phyloP scores from a whole-genome alignment of 2,113 vertebrate species.

The Psilopsiagon aymara region DNA sequence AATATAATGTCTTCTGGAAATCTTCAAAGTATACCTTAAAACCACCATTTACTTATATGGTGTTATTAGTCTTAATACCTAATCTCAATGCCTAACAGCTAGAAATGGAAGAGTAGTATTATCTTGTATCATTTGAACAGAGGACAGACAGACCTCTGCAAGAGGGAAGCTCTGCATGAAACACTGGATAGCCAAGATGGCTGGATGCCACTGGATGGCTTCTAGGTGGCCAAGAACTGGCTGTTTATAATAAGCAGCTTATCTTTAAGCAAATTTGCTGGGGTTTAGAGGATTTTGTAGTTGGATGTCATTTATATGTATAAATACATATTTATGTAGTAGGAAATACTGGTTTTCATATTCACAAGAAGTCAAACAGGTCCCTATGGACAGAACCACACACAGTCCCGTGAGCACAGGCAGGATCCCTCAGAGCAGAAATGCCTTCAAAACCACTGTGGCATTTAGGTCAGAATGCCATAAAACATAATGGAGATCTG shows the following conservation, averaged over 20 bases:
- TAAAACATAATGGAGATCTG: not conserved
- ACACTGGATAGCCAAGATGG: not conserved
- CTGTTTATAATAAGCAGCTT: not conserved
- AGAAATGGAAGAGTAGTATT: not conserved
- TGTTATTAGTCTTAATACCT: not conserved
- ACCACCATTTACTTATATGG: not conserved
- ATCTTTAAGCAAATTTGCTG: not conserved
- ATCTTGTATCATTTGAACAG: not conserved
- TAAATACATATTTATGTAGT: not conserved
- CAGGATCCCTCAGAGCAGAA: not conserved
- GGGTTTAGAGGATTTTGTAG: not conserved
- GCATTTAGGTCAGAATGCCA: not conserved
- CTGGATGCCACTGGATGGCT: not conserved
- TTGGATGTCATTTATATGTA: not conserved
- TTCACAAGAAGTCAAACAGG: not conserved
- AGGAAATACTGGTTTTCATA: not conserved
- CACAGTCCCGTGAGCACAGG: not conserved
- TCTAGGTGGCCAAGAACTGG: not conserved
- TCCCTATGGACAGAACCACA: not conserved
- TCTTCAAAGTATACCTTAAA: not conserved
- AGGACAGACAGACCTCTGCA: not conserved
- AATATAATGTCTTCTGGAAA: slow-evolving; percentile 38
- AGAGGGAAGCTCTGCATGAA: not conserved
- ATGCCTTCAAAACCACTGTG: not conserved
- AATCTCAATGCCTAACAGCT: not conserved